Conservation (phyloP, 2,888 invertebrate genomes). For the Stenurella melanura region DNA sequence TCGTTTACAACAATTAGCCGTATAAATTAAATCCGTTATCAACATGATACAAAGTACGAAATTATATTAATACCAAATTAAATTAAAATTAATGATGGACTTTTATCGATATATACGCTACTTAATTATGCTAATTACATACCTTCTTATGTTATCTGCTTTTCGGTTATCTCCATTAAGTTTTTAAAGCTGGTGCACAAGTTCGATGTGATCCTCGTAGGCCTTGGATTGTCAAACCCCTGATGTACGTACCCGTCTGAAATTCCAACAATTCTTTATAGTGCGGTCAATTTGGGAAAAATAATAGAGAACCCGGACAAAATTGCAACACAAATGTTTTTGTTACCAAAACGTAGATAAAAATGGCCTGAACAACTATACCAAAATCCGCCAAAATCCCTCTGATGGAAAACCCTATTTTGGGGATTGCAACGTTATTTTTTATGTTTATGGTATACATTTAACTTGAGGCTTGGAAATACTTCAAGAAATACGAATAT, state of each 20-base stretch:
- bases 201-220: slow-evolving; percentile 49
- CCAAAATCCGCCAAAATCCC: too few species aligned
- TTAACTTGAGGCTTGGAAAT: too few species aligned
- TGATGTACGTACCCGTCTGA: slow-evolving; percentile 66
- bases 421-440: too few species aligned
- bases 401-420: too few species aligned
- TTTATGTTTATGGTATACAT: too few species aligned
- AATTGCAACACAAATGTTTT: too few species aligned
- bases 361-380: too few species aligned
- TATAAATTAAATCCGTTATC: slow-evolving; percentile 3
- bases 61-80: background rate
- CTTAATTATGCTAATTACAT: slow-evolving; percentile 16
- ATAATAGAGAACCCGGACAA: too few species aligned
- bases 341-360: too few species aligned
- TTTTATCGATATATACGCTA: background rate
- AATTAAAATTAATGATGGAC: background rate
- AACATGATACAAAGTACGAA: background rate
- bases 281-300: too few species aligned
- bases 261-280: slow-evolving; percentile 64
- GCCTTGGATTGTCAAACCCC: slow-evolving; percentile 66
- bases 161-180: slow-evolving; percentile 18
- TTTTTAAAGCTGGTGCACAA: slow-evolving; percentile 18
- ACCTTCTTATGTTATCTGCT: slow-evolving; percentile 11
- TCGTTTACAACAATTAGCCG: background rate
- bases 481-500: too few species aligned